Conservation (phyloP, 1,140 invertebrate genomes). For the Onthophagus taurus region DNA sequence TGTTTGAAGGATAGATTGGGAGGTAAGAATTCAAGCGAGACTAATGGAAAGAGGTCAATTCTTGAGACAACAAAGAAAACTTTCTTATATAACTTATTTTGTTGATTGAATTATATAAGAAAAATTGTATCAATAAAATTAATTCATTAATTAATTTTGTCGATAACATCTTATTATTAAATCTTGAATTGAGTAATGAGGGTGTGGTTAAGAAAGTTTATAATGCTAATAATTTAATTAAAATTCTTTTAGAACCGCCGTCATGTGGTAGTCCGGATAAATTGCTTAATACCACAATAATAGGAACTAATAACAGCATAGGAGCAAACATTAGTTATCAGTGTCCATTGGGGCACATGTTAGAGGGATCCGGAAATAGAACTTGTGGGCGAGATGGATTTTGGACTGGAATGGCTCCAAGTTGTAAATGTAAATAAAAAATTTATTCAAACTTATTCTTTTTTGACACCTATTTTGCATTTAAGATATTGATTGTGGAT, state of each 20-base stretch:
- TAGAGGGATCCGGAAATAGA: conserved; percentile 61
- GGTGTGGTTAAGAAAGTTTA: no score
- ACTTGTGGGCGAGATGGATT: conserved; percentile 64
- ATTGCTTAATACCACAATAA: conserved; percentile 71
- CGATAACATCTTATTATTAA: no score
- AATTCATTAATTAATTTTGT: no score
- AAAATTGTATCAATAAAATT: no score
- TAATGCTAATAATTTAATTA: no score
- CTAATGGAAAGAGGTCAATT: no score
- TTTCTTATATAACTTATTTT: no score
- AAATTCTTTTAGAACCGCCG: conserved; percentile 64
- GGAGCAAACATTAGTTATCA: conserved; percentile 63
- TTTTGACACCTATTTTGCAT: not conserved
- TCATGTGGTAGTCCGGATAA: conserved; percentile 81
- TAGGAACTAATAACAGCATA: conserved; percentile 57
- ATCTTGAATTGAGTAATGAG: no score
- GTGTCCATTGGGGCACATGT: conserved; percentile 75
- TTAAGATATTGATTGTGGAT: conserved; percentile 74
- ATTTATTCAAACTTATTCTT: not conserved
- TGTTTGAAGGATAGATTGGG: no score
- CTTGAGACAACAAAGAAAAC: no score
- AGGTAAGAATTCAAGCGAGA: no score
- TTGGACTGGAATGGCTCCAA: conserved; percentile 69
- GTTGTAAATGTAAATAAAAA: conserved; percentile 70
- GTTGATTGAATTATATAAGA: no score